Evolutionary conservation across 2,113 vertebrate genomes (phyloP), one percentile per base, ranked within the genome.

Genomic region (Petaurus breviceps): DNA sequence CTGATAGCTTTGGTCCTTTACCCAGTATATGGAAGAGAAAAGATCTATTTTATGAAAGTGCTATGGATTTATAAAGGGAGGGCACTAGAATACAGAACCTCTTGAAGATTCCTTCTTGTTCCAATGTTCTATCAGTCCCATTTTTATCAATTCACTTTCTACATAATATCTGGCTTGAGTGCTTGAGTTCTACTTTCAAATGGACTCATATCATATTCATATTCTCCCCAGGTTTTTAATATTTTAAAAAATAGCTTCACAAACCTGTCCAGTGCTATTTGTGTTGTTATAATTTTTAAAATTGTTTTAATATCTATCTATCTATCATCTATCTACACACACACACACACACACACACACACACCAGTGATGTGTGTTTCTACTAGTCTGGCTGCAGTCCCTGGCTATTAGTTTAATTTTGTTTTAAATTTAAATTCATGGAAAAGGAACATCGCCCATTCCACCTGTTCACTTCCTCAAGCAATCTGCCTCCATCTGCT

Each of bases 401-500:
- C 9, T 90, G 24, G 10, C 26, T 90, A 47, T 49, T 49, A 90
- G 10, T 90, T 90, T 51, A 90, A 90, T 90, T 90, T 90, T 90
- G 25, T 31, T 90, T 90, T 90, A 49, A 50, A 90, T 92, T 92
- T 90, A 92, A 94, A 94, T 95, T 94, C 84, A 90, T 14, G 8
- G 91, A 77, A 96, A 92, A 0, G 0, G n/a, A n/a, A 84, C 2
- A n/a, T 3, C 90, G 7, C 43, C 12, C 96, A 52, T 96, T 93
- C 94, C 68, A 95, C 22, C n/a, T 92, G 89, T 90, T 96, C 96
- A 95, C 92, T 96, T 91, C 47, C 46, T 94, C 89, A 96, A 93
- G 6, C 68, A 95, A 92, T 96, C 47, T 93, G 6, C 22, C 3
- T 92, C 54, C 25, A 92, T 94, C 95, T 96, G 54, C 96, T 96